phyloP scores from a whole-genome alignment of 2,888 invertebrate genomes.

The Lasiommata megera region DNA sequence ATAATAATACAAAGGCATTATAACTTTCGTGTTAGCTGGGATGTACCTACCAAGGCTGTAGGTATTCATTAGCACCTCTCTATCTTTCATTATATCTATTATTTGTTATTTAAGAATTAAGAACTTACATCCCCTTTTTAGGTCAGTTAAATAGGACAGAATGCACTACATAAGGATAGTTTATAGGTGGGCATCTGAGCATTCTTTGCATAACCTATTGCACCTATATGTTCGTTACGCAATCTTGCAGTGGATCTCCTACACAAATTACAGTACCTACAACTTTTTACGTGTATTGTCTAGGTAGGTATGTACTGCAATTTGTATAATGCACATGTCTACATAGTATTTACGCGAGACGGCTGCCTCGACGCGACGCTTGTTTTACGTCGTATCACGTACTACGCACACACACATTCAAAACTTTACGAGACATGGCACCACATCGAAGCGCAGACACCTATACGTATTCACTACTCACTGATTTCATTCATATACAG shows the following conservation, averaged over 20 bases:
- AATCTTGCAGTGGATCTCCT: not conserved
- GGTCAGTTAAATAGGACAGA: no score
- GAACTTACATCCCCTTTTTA: no score
- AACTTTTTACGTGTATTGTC: constrained; percentile 22
- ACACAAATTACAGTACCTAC: constrained; percentile 11
- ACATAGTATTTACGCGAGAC: constrained; percentile 63
- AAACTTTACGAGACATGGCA: constrained; percentile 64
- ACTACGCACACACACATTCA: constrained; percentile 63
- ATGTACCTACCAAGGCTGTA: no score
- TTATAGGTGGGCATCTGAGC: no score
- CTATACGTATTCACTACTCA: constrained; percentile 50
- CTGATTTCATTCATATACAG: constrained; percentile 78
- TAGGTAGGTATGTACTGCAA: constrained; percentile 25
- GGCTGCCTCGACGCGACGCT: constrained; percentile 42
- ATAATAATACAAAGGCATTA: no score
- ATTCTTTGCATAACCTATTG: not conserved
- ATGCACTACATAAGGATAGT: no score
- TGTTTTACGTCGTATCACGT: constrained; percentile 57
- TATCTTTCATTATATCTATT: no score
- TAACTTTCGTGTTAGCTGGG: no score
- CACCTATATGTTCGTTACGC: not conserved
- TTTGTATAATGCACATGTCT: constrained; percentile 36
- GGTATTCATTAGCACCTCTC: no score
- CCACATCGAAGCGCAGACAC: constrained; percentile 51
- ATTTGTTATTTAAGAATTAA: no score